These are phyloP conservation scores for Chionoecetes opilio DNA, from an alignment of 1,140 invertebrate species.

Conservation along the genomic window DNA sequence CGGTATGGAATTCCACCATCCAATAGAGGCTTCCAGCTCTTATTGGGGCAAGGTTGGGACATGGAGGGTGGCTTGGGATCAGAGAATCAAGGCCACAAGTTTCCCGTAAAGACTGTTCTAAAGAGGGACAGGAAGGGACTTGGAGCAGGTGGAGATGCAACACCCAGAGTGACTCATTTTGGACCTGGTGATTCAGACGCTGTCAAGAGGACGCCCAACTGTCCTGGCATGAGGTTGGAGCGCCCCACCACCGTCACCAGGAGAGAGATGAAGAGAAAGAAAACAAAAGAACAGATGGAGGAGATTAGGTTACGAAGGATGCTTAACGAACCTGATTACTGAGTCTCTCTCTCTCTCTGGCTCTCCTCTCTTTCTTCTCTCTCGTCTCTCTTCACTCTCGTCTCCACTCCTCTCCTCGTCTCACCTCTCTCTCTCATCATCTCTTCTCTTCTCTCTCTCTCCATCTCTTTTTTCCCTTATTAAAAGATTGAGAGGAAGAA, in stretches of 20 bases:
- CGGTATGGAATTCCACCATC: slow-evolving; percentile 89
- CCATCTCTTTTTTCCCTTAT: too few species aligned
- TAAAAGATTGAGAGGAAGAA: too few species aligned
- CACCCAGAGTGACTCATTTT: slow-evolving; percentile 88
- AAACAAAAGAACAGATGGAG: slow-evolving; percentile 81
- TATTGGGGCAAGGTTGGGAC: slow-evolving; percentile 92
- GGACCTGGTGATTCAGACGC: slow-evolving; percentile 84
- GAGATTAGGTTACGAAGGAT: slow-evolving; percentile 83
- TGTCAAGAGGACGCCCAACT: slow-evolving; percentile 37
- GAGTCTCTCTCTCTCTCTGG: slow-evolving; percentile 72
- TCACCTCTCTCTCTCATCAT: too few species aligned
- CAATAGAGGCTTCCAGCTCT: slow-evolving; percentile 91
- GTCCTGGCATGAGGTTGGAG: slow-evolving; percentile 72
- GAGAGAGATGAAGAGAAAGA: slow-evolving; percentile 81
- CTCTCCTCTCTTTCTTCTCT: background rate
- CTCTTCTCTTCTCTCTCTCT: slow-evolving; percentile 65
- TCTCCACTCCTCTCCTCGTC: too few species aligned
- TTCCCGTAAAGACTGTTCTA: slow-evolving; percentile 91
- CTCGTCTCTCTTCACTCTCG: background rate
- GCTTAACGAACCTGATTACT: slow-evolving; percentile 83
- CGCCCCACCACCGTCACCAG: slow-evolving; percentile 83
- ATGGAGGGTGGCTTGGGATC: slow-evolving; percentile 90
- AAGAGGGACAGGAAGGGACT: slow-evolving; percentile 91
- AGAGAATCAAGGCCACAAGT: slow-evolving; percentile 89
- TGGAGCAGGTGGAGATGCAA: slow-evolving; percentile 86